Percentiles rank a stretch among this genome's conserved stretches.
Evolutionary conservation across 2,888 invertebrate genomes (phyloP).

Genomic region (Odontothrips loti): DNA sequence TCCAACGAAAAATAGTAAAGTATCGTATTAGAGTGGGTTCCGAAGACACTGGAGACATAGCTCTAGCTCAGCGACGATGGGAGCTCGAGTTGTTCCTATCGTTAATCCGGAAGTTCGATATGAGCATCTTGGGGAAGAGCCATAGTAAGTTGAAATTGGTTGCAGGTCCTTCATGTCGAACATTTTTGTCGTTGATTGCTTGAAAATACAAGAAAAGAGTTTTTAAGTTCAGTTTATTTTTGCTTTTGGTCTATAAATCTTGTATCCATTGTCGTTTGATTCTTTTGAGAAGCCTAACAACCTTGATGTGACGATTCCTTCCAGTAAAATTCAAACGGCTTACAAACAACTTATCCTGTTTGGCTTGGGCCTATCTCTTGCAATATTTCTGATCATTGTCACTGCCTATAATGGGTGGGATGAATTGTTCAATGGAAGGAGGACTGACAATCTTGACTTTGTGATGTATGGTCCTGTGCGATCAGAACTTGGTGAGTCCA

Average conservation of each 20-base stretch:
- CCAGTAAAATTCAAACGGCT: neutral
- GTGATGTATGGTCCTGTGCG: conserved; percentile 36
- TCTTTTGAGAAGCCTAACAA: neutral
- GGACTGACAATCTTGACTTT: conserved; percentile 37
- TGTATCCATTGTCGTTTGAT: neutral
- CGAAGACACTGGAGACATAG: neutral
- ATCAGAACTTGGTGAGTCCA: neutral
- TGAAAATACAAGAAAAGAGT: too few species aligned
- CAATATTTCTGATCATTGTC: neutral
- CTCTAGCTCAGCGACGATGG: neutral
- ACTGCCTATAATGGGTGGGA: conserved; percentile 15
- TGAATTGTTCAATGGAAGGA: neutral
- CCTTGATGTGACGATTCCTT: neutral
- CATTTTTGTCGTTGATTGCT: neutral
- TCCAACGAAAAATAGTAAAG: neutral
- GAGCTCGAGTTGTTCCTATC: neutral
- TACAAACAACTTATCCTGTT: neutral
- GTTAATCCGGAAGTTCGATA: neutral
- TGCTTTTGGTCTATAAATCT: too few species aligned
- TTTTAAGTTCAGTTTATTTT: too few species aligned
- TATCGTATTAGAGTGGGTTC: neutral
- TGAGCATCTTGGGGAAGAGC: conserved; percentile 4
- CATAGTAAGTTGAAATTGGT: neutral
- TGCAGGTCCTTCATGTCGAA: too few species aligned
- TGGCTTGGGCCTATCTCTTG: neutral